phyloP scores from a whole-genome alignment of 1,140 invertebrate genomes.

The Propsilocerus akamusi region DNA sequence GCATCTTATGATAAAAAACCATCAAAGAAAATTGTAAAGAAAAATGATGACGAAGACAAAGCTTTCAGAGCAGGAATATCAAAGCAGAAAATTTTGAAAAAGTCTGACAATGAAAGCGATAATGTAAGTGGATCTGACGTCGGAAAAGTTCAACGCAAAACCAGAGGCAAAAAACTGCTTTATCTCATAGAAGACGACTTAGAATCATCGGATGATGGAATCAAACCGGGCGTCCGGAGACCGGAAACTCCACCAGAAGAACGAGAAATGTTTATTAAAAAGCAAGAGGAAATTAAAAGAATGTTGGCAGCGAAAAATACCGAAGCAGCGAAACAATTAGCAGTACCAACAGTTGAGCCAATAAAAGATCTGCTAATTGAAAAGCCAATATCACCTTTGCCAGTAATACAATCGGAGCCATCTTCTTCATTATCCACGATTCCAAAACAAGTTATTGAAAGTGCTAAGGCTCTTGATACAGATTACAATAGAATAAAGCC shows the following conservation, averaged over 20 bases:
- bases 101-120: conserved; percentile 24
- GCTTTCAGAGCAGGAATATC: not conserved
- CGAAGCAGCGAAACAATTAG: conserved; percentile 19
- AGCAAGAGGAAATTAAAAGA: conserved; percentile 23
- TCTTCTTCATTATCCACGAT: conserved; percentile 20
- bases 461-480: conserved; percentile 23
- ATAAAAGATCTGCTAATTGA: conserved; percentile 12
- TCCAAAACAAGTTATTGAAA: conserved; percentile 19
- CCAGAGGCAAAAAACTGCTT: conserved; percentile 48
- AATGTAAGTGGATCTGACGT: conserved; percentile 32
- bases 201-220: conserved; percentile 26
- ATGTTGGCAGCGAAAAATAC: conserved; percentile 24
- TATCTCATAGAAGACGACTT: conserved; percentile 36
- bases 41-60: conserved; percentile 14
- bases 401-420: conserved; percentile 11
- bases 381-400: conserved; percentile 3
- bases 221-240: conserved; percentile 27
- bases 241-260: conserved; percentile 23
- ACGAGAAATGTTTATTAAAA: conserved; percentile 22
- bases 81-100: not conserved
- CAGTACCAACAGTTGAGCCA: conserved; percentile 19
- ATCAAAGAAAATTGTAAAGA: conserved; percentile 9
- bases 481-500: conserved; percentile 29
- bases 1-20: conserved; percentile 18
- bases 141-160: conserved; percentile 31